Evolutionary conservation across 2,113 vertebrate genomes (phyloP).

Genomic region (Phycodurus eques): DNA sequence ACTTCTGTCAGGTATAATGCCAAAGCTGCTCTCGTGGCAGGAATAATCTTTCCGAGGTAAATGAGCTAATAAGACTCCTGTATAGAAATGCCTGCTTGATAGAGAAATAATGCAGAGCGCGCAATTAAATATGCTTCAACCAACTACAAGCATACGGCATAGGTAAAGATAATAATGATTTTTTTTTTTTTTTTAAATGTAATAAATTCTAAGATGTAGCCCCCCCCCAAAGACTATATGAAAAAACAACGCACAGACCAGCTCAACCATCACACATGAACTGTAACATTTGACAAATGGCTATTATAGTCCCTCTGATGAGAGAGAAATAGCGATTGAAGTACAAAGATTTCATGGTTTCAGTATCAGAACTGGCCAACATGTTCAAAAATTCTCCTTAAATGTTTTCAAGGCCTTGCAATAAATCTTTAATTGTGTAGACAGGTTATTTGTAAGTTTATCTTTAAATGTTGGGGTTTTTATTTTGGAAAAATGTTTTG

Average conservation of each 20-base stretch:
- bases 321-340: too few relatives aligned
- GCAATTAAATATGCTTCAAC: neutral
- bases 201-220: too few relatives aligned
- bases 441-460: too few relatives aligned
- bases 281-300: neutral
- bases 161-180: neutral
- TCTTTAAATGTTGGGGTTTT: too few relatives aligned
- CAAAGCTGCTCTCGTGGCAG: constrained; percentile 24
- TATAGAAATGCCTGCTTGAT: neutral
- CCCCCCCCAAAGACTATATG: too few relatives aligned
- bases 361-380: too few relatives aligned
- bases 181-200: too few relatives aligned
- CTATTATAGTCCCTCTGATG: neutral
- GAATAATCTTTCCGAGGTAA: constrained; percentile 1
- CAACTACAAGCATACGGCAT: neutral
- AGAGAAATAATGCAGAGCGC: neutral
- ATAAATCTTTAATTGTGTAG: too few relatives aligned
- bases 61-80: neutral
- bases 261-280: neutral
- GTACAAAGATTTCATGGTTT: too few relatives aligned
- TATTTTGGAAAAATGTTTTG: too few relatives aligned
- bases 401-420: too few relatives aligned
- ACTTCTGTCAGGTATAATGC: neutral
- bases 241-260: neutral
- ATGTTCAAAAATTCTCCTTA: too few relatives aligned